phyloP scores from a whole-genome alignment of 2,113 vertebrate genomes.

The Clupea harengus region DNA sequence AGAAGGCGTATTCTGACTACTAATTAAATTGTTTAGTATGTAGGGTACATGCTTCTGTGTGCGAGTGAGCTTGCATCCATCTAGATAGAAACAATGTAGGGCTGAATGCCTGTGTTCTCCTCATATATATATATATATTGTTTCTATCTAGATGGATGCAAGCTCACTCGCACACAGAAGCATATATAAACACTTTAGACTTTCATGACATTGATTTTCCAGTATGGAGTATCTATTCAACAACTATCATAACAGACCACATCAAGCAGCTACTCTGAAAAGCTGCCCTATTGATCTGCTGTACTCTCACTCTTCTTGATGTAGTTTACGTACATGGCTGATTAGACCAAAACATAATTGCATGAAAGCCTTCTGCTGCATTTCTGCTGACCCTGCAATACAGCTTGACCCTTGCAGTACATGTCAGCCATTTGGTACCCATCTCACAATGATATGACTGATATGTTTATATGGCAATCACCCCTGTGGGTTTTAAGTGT shows the following conservation, averaged over 20 bases:
- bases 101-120: background rate
- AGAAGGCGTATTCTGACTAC: background rate
- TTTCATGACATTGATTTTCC: background rate
- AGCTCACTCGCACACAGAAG: background rate
- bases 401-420: conserved; percentile 36
- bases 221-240: background rate
- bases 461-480: conserved; percentile 32
- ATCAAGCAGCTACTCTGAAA: background rate
- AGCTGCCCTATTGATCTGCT: background rate
- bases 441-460: conserved; percentile 32
- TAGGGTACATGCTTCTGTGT: background rate
- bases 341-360: conserved; percentile 33
- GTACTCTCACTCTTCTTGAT: background rate
- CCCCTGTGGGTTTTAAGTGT: conserved; percentile 49
- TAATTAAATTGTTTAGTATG: background rate
- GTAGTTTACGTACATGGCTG: background rate
- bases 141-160: background rate
- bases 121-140: background rate
- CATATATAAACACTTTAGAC: background rate
- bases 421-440: conserved; percentile 39
- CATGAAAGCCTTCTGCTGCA: conserved; percentile 46
- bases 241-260: background rate
- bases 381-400: conserved; percentile 46
- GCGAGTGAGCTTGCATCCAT: background rate
- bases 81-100: background rate